Conservation (phyloP, 2,888 invertebrate genomes). For the Drosophila mimetica region DNA sequence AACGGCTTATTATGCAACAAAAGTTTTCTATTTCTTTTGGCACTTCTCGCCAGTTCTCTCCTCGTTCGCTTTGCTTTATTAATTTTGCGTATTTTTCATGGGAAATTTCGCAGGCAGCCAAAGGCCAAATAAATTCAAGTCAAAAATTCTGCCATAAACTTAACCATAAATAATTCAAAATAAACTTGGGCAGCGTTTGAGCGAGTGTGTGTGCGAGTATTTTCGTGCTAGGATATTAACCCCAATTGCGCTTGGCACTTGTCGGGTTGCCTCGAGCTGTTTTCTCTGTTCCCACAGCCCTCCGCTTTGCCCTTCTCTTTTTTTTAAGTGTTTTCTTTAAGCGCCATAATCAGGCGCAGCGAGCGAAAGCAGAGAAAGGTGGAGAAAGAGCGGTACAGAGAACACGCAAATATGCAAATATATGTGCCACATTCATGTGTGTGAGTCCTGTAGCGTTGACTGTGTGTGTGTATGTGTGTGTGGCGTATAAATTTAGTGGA, state of each 20-base stretch:
- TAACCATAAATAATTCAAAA: conserved; percentile 79
- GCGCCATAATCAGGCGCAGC: conserved; percentile 80
- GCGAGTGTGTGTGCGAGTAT: conserved; percentile 54
- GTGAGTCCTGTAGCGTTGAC: conserved; percentile 21
- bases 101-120: conserved; percentile 40
- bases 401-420: conserved; percentile 80
- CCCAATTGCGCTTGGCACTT: conserved; percentile 77
- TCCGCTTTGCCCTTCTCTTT: conserved; percentile 14
- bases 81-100: conserved; percentile 76
- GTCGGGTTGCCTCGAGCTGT: conserved; percentile 48
- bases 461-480: conserved; percentile 26
- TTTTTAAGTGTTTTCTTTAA: conserved; percentile 79
- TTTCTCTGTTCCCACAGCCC: conserved; percentile 3
- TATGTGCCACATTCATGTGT: conserved; percentile 47
- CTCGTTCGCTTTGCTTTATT: conserved; percentile 53
- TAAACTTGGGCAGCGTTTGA: conserved; percentile 40
- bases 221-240: conserved; percentile 78
- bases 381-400: conserved; percentile 59
- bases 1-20: conserved; percentile 69
- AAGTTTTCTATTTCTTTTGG: conserved; percentile 42
- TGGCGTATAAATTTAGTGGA: conserved; percentile 37
- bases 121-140: conserved; percentile 70
- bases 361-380: conserved; percentile 20
- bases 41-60: conserved; percentile 15
- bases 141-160: conserved; percentile 78